Evolutionary conservation across 2,888 invertebrate genomes (phyloP).

Genomic region (Theristus sp.): DNA sequence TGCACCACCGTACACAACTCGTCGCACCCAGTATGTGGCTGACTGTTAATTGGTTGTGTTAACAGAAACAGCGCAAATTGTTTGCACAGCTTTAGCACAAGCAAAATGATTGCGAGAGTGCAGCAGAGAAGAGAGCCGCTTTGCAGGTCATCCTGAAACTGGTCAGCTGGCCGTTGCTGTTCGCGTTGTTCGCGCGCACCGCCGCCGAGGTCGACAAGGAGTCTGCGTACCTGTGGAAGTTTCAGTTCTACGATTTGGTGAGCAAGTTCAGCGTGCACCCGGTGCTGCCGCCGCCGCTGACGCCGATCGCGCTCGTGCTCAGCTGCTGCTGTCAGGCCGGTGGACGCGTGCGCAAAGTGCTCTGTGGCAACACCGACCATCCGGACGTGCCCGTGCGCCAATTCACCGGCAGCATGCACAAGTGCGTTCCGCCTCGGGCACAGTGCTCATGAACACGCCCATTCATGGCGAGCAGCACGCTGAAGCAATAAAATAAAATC

Average conservation of each 20-base stretch:
- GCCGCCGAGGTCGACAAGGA: constrained; percentile 16
- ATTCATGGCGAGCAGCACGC: too few relatives aligned
- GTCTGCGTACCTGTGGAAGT: constrained; percentile 29
- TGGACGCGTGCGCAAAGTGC: not conserved
- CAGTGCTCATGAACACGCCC: too few relatives aligned
- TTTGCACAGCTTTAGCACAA: too few relatives aligned
- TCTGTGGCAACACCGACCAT: not conserved
- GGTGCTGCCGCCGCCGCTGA: constrained; percentile 29
- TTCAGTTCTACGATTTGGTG: constrained; percentile 28
- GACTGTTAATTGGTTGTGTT: too few relatives aligned
- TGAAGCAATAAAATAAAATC: too few relatives aligned
- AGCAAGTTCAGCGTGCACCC: constrained; percentile 26
- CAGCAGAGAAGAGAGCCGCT: too few relatives aligned
- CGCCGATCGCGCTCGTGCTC: constrained; percentile 9
- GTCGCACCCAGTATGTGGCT: too few relatives aligned
- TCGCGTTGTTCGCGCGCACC: constrained; percentile 26
- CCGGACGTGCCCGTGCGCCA: not conserved
- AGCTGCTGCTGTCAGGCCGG: not conserved
- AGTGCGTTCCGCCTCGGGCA: not conserved
- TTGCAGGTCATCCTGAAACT: constrained; percentile 18
- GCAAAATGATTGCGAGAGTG: too few relatives aligned
- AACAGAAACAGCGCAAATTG: too few relatives aligned
- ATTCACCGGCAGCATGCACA: not conserved
- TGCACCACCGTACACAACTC: too few relatives aligned
- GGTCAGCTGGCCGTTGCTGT: constrained; percentile 28